Conservation (phyloP, 1,140 invertebrate species). For the Leptinotarsa undecemlineata region DNA sequence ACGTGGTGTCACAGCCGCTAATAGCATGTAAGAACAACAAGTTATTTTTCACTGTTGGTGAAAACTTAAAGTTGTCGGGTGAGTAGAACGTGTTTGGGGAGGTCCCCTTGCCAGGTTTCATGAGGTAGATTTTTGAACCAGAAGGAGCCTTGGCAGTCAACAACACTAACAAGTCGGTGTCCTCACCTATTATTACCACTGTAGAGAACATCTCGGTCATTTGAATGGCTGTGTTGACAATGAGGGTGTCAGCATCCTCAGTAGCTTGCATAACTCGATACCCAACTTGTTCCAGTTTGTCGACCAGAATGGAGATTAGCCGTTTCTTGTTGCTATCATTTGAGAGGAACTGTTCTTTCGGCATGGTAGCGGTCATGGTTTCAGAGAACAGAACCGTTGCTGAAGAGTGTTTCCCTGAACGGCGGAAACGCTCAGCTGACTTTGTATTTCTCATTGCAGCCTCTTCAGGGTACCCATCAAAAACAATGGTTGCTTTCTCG, state of each 20-base stretch:
- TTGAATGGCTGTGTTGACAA: neutral
- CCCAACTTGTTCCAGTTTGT: neutral
- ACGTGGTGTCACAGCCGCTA: conserved; percentile 18
- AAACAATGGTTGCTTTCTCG: conserved; percentile 41
- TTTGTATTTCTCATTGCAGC: neutral
- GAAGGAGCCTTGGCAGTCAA: conserved; percentile 12
- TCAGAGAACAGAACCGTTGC: neutral
- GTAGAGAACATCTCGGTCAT: conserved; percentile 11
- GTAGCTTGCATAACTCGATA: conserved; percentile 14
- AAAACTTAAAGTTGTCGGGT: neutral
- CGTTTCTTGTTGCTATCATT: neutral
- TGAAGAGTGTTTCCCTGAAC: neutral
- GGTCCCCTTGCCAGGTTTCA: neutral
- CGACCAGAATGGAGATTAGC: neutral
- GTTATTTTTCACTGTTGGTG: conserved; percentile 2
- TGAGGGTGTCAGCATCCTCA: conserved; percentile 24
- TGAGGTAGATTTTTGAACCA: neutral
- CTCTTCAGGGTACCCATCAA: conserved; percentile 42
- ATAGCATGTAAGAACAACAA: conserved; percentile 13
- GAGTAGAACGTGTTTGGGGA: too few species aligned
- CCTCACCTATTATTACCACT: conserved; percentile 28
- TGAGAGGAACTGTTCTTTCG: neutral
- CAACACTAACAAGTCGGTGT: conserved; percentile 30
- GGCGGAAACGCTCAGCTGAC: neutral
- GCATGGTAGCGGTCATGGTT: neutral